Base-by-base conservation (phyloP, 2,113 vertebrate genomes). In the Tetrao urogallus region DNA sequence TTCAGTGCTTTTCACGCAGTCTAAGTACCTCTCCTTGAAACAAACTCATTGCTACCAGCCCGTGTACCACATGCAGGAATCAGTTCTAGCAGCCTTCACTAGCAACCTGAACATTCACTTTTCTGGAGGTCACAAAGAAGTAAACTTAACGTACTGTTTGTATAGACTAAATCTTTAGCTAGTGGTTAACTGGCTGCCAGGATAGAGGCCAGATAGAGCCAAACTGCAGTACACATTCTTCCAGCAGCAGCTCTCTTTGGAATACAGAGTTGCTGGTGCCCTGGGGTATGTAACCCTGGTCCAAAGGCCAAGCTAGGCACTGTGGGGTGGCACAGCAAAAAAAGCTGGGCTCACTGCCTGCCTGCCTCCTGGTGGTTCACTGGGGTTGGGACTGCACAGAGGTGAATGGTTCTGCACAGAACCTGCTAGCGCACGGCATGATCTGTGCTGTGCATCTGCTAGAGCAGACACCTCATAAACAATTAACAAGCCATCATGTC, bases 351-450 rank as follows among this genome's bases (percentile, higher is more conserved):
- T 70, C 21, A 0, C 45, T 6, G 19, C 18, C 19, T 76, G 45
- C 57, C 57, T 13, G 16, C 2, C 8, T 30, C 45, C 80, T 7
- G 14, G 47, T 28, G 2, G 21, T 71, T 20, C 3, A 15, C 79
- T n/a, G 1, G 1, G 24, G 47, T 3, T 48, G 34, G 47, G 32
- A 69, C 3, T 43, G 48, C 4, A 1, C 21, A 11, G 6, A 16
- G 30, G 10, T 25, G 34, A 32, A 11, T 12, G 13, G n/a, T n/a
- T 19, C 34, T 28, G 56, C 8, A 0, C 30, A 22, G 56, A 1
- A n/a, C 57, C 57, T 43, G 57, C 22, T 34, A 34, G 57, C 57
- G 45, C 24, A 3, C 2, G 36, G 81, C 4, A 0, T 19, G 47
- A 58, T 13, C 58, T 7, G 81, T 19, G 67, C 47, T 30, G 58